Base-by-base conservation (phyloP, 23 tunicate genomes). In the Halocynthia roretzi region DNA sequence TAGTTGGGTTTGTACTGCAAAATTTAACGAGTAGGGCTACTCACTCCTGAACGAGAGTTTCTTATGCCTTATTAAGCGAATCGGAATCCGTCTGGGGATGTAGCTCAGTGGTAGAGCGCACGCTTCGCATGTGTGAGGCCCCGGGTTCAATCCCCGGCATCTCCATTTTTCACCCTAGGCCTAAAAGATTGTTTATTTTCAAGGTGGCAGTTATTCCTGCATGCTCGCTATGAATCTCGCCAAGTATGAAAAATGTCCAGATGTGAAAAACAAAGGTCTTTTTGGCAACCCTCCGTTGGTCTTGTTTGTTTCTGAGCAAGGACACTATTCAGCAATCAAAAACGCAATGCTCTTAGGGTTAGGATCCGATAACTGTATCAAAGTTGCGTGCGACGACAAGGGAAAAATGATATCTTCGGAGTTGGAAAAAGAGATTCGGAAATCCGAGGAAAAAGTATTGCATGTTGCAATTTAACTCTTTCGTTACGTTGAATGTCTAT, bases 141-240 rank as follows among this genome's bases (percentile, higher is more conserved):
- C 44, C 44, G 44, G 44, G 44, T 31, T 31, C 44, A 31, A 31
- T 31, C 44, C 44, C 44, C 44, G 44, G 44, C 44, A 31, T 31
- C 44, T 31, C 44, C 44, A 31, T 31, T 31, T 31, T 31, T 31
- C 44, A 31, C 44, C 44, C 1, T n/a, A n/a, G n/a, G n/a, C n/a
- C n/a, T 31, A 4, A 31, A 31, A 4, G 44, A 31, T 31, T 31
- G 44, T 31, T 31, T 31, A 31, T 31, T 31, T 31, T 31, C 44
- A 65, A 85, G 90, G 93, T 56, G 93, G 93, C 15, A 52, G 83
- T 9, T 87, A 87, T 72, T 82, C 86, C 20, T 76, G 77, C 58
- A 82, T 87, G 86, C 53, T 87, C 51, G 93, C 93, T 0, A 82
- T 81, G 79, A 87, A 87, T 61, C 61, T 87, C 19, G 93, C 93